A percentile compares a stretch with the other conserved stretches of the same genome.
Conservation (phyloP, 2,113 vertebrate genomes). For the Panthera tigris region DNA sequence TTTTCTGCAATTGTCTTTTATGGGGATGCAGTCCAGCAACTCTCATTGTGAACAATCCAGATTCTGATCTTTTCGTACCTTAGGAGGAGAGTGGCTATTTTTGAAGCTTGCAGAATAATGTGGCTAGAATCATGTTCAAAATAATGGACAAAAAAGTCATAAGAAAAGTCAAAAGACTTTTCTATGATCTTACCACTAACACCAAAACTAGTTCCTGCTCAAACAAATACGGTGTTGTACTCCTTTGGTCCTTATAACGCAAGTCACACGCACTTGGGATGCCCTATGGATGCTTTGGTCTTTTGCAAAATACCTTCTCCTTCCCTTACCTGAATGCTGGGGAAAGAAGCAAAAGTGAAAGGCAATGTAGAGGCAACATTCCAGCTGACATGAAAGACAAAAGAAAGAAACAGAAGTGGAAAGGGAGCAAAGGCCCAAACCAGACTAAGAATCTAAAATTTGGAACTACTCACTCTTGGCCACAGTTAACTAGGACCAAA, state of each 20-base stretch:
- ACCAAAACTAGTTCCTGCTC: neutral
- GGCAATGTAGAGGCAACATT: neutral
- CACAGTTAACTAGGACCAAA: neutral
- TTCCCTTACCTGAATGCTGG: neutral
- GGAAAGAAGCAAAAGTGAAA: constrained; percentile 7
- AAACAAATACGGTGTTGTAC: neutral
- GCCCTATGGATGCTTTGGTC: neutral
- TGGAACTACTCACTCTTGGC: neutral
- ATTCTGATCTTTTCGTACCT: neutral
- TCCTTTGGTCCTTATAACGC: neutral
- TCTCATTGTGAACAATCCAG: constrained; percentile 11
- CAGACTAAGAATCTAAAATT: neutral
- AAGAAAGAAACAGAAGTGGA: neutral
- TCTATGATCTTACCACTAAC: neutral
- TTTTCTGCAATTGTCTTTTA: neutral
- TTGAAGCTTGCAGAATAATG: neutral
- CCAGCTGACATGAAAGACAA: neutral
- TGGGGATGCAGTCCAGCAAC: neutral
- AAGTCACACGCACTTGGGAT: neutral
- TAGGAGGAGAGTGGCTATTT: neutral
- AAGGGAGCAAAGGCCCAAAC: neutral
- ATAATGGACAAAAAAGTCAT: neutral
- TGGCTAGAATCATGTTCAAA: neutral
- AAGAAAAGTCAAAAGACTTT: neutral
- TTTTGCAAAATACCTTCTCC: neutral